phyloP scores from a whole-genome alignment of 2,797 vertebrate species.

The Linurgus olivaceus region DNA sequence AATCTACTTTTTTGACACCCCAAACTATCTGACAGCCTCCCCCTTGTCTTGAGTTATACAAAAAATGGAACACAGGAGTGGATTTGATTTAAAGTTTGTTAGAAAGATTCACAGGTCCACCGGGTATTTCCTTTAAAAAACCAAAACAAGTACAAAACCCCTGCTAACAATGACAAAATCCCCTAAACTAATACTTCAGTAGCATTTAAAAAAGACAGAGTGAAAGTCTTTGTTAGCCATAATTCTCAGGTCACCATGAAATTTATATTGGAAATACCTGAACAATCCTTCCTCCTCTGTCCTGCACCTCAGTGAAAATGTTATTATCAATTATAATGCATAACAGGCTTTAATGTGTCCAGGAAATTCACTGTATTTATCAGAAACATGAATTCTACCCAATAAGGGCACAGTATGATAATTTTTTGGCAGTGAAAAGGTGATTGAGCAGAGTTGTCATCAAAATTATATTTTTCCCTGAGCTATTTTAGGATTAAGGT shows the following conservation, averaged over 20 bases:
- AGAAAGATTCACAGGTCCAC: background rate
- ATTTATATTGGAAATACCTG: background rate
- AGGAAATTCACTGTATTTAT: background rate
- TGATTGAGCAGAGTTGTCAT: background rate
- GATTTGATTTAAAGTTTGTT: background rate
- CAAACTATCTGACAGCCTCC: background rate
- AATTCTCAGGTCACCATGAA: background rate
- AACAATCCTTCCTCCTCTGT: background rate
- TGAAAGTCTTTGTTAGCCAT: background rate
- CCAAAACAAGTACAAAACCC: background rate
- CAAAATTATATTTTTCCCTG: background rate
- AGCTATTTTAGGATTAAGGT: background rate
- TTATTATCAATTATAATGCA: background rate
- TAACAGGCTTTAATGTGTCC: background rate
- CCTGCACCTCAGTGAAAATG: background rate
- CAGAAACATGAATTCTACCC: background rate
- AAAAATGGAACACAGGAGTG: background rate
- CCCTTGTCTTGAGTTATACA: background rate
- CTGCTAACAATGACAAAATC: background rate
- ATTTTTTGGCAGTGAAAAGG: background rate
- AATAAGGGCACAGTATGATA: accelerated
- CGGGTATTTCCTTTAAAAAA: background rate
- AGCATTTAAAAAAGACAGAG: background rate
- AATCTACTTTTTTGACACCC: background rate
- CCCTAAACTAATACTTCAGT: background rate